Percentiles rank a stretch among this genome's conserved stretches.
These are phyloP conservation scores for Cartodere bifasciata DNA, from an alignment of 2,888 invertebrate species.

Conservation along the genomic window DNA sequence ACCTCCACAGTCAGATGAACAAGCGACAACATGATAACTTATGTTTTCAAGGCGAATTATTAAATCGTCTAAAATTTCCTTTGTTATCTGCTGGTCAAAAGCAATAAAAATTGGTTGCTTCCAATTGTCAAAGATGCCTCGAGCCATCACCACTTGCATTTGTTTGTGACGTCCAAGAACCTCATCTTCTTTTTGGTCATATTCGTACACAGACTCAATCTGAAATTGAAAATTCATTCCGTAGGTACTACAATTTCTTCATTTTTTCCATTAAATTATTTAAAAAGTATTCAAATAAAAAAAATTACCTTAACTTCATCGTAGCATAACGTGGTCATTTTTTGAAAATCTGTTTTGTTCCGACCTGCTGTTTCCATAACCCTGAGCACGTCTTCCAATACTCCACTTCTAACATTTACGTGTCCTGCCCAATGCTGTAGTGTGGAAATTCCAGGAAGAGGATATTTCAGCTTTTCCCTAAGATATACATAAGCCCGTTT, in stretches of 20 bases:
- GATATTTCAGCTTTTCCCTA: constrained; percentile 14
- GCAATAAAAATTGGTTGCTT: constrained; percentile 19
- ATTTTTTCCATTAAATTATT: no score
- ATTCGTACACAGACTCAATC: constrained; percentile 15
- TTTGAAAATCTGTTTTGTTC: constrained; percentile 11
- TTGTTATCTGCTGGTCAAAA: constrained; percentile 24
- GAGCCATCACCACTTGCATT: constrained; percentile 20
- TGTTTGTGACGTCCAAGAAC: constrained; percentile 18
- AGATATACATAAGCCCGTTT: constrained; percentile 15
- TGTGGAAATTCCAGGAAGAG: constrained; percentile 15
- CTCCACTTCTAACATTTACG: constrained; percentile 14
- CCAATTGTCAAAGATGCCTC: constrained; percentile 19
- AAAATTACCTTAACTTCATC: constrained; percentile 18
- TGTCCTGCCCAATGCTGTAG: constrained; percentile 18
- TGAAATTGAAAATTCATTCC: no score
- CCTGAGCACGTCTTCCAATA: constrained; percentile 14
- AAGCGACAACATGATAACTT: constrained; percentile 21
- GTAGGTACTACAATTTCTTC: no score
- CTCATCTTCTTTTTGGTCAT: constrained; percentile 17
- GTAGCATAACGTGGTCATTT: constrained; percentile 14
- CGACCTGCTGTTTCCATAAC: constrained; percentile 13
- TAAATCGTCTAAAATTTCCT: constrained; percentile 14
- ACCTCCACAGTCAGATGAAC: constrained; percentile 20
- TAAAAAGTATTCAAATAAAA: no score
- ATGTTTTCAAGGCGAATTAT: constrained; percentile 15